Base-by-base conservation (phyloP, 1,140 invertebrate genomes). In the Melipona quadrifasciata region DNA sequence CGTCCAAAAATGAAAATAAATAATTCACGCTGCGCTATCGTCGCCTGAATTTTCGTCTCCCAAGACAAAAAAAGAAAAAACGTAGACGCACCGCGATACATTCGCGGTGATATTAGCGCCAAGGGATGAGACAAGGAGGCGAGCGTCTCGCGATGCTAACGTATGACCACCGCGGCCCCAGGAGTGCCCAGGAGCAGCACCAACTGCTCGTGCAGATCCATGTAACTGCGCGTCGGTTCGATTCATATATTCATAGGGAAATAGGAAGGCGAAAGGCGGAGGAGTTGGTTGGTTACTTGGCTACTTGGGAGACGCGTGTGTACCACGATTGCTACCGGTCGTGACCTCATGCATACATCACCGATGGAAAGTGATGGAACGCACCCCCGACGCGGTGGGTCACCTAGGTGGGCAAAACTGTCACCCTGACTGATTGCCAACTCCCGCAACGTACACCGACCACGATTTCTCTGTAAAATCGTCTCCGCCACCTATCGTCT, bases 171-270 rank as follows among this genome's bases (percentile, higher is more conserved):
- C 53, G 34, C 39, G 53, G 34, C 76, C 87, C 84, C 86, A 85
- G 61, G 82, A 86, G 84, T 76, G 82, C 85, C 70, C 78, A 31
- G 31, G 16, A 17, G 19, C 51, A 6, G 4, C 24, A 19, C 21
- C 55, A 76, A 11, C 31, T 47, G 58, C 61, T 77, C 58, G 58
- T 16, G 34, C 47, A 31, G 34, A 82, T 67, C 76, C 77, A 57
- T 87, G 39, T 81, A 89, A 85, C 84, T 86, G 80, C 65, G 85
- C 87, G 83, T 87, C 85, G 85, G 89, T 93, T 92, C 92, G 91
- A 93, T 94, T 94, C 92, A 94, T 93, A 92, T 94, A 94, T 94
- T 94, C 93, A 94, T 94, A 90, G 92, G 82, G 82, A 92, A 91
- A 90, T 87, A 86, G 84, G 81, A 88, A 83, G 78, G 70, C 75